Percentiles rank a stretch among this genome's conserved stretches.
Evolutionary conservation across 2,113 vertebrate genomes (phyloP).

Genomic region (Jacana jacana): DNA sequence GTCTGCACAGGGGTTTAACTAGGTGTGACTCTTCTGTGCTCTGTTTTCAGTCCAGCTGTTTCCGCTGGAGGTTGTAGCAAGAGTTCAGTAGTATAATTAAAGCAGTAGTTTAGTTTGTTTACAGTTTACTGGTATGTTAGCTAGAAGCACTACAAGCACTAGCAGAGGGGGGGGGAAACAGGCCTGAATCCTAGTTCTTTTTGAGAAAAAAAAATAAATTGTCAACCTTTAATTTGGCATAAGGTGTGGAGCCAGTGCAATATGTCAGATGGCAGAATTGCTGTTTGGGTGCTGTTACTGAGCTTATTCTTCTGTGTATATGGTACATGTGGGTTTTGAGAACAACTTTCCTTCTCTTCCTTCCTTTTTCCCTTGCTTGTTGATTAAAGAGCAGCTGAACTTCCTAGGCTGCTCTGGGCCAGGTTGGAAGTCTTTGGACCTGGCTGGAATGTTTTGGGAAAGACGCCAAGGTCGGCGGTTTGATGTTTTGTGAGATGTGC

Average conservation of each 20-base stretch:
- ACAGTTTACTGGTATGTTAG: background rate
- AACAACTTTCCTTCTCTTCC: background rate
- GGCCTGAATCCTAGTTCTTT: background rate
- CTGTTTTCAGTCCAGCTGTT: background rate
- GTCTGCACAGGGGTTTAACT: background rate
- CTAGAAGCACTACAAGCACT: background rate
- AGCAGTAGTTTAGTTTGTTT: background rate
- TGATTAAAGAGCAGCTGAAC: background rate
- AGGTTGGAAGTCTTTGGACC: background rate
- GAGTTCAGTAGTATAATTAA: background rate
- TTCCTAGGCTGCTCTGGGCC: background rate
- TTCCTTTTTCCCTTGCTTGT: background rate
- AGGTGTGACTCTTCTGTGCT: background rate
- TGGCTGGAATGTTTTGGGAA: background rate
- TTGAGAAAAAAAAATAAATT: background rate
- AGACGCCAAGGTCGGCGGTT: background rate
- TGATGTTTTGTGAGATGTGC: background rate
- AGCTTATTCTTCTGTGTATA: background rate
- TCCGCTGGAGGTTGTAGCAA: background rate
- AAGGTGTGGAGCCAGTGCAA: background rate
- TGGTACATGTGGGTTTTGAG: background rate
- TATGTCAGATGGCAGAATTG: background rate
- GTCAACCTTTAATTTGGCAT: fast-evolving
- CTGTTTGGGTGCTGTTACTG: background rate
- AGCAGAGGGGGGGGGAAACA: background rate